Conservation (phyloP, 1,140 invertebrate genomes). For the Plodia interpunctella region DNA sequence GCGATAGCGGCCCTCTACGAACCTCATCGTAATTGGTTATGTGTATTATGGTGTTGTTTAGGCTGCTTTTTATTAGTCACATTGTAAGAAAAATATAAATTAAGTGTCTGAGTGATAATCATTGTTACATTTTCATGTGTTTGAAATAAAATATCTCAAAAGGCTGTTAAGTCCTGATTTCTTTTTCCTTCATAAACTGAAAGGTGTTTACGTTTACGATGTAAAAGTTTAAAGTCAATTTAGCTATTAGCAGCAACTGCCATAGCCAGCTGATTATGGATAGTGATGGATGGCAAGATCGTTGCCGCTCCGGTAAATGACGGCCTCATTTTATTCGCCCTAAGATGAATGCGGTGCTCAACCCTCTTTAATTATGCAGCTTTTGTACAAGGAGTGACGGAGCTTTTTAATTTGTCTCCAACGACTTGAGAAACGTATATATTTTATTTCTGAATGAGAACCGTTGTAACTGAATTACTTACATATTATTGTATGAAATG, state of each 20-base stretch:
- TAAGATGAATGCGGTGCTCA: conserved; percentile 48
- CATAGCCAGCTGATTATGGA: conserved; percentile 23
- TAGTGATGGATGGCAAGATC: conserved; percentile 35
- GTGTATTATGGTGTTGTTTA: background rate
- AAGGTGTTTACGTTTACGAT: background rate
- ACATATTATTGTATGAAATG: background rate
- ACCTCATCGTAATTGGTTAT: background rate
- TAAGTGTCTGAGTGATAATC: no score
- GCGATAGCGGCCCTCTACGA: background rate
- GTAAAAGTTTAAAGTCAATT: conserved; percentile 5
- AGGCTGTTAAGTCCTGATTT: no score
- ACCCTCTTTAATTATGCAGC: conserved; percentile 54
- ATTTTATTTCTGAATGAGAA: background rate
- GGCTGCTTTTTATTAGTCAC: background rate
- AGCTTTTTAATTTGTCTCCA: conserved; percentile 42
- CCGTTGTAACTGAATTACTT: background rate
- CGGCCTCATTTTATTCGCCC: conserved; percentile 33
- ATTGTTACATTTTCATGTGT: no score
- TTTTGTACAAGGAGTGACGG: conserved; percentile 35
- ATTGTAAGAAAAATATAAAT: background rate
- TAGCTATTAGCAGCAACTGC: conserved; percentile 7
- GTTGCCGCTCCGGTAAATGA: conserved; percentile 35
- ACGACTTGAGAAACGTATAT: conserved; percentile 17
- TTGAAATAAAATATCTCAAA: no score
- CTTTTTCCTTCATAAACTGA: no score